phyloP scores from a whole-genome alignment of 2,888 invertebrate genomes.

The Acronicta leporina region DNA sequence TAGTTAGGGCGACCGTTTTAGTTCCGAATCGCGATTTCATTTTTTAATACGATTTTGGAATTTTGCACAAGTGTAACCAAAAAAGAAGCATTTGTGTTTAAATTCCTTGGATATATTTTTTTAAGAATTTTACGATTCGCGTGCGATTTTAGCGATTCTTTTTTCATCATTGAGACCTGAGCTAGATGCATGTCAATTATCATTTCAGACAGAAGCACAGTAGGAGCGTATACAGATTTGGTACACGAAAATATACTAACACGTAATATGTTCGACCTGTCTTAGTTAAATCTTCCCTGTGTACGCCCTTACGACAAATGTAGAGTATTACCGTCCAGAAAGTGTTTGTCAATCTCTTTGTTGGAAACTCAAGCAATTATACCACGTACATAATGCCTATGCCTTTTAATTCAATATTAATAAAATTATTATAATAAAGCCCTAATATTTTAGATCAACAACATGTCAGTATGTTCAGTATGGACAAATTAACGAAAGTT shows the following conservation, averaged over 20 bases:
- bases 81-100: slow-evolving; percentile 66
- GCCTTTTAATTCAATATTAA: slow-evolving; percentile 50
- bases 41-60: slow-evolving; percentile 65
- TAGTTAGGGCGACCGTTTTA: slow-evolving; percentile 64
- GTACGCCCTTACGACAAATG: slow-evolving; percentile 47
- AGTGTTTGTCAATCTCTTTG: slow-evolving; percentile 57
- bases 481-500: slow-evolving; percentile 38
- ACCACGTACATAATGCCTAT: slow-evolving; percentile 47
- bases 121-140: slow-evolving; percentile 71
- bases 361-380: slow-evolving; percentile 63
- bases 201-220: slow-evolving; percentile 61
- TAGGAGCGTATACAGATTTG: slow-evolving; percentile 58
- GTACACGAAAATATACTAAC: slow-evolving; percentile 9
- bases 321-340: slow-evolving; percentile 61
- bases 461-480: slow-evolving; percentile 37
- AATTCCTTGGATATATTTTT: slow-evolving; percentile 73
- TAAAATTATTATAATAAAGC: slow-evolving; percentile 19
- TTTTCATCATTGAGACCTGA: slow-evolving; percentile 60
- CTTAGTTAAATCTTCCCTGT: slow-evolving; percentile 28
- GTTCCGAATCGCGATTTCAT: slow-evolving; percentile 67
- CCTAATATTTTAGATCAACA: slow-evolving; percentile 39
- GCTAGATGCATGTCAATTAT: slow-evolving; percentile 63
- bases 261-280: slow-evolving; percentile 16
- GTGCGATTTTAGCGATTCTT: slow-evolving; percentile 58
- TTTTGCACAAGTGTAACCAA: slow-evolving; percentile 67